Base-by-base conservation (phyloP, 2,113 vertebrate species). In the Malurus alboscapulatus region DNA sequence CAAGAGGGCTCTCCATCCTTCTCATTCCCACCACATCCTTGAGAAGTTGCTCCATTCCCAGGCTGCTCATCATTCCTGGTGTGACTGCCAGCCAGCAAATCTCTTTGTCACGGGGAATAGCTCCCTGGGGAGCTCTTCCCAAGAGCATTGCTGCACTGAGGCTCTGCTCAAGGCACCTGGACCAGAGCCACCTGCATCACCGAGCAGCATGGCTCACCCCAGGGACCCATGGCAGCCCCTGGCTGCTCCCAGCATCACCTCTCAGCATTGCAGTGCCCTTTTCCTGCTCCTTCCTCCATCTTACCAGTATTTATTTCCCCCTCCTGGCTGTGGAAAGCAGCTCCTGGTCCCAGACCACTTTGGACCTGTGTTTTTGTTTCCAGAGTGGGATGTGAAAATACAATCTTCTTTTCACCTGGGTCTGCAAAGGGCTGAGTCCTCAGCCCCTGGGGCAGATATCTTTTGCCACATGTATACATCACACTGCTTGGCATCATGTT, bases 401-500 rank as follows among this genome's bases (percentile, higher is more conserved):
- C 19, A 10, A 1, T 45, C 12, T 67, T 44, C 4, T 68, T 90
- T 87, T 75, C 21, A n/a, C 21, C 29, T 38, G 24, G 9, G 7
- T 44, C n/a, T 82, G 71, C 27, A 61, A 51, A 74, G 14, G 20
- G 62, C 26, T 0, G 48, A 76, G 30, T 47, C 45, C 36, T 53
- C 1, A 6, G 32, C 16, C 58, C 8, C 27, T 29, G 47, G 20
- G 29, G 18, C 0, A 1, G 25, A 40, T 2, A 20, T 29, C 30
- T 88, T 30, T 54, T 69, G 15, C 26, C 6, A 3, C 17, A 11
- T 0, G 1, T 45, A 21, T 1, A 1, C 24, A 69, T 78, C 4
- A 14, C 12, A 1, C 19, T 2, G 1, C 19, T 0, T 2, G 42
- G 45, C 25, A 48, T 57, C 0, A 2, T n/a, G 94, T 87, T 74